Percentiles rank a stretch among this genome's conserved stretches.
Evolutionary conservation across 2,888 invertebrate species (phyloP).

Genomic region (Catocala nupta): DNA sequence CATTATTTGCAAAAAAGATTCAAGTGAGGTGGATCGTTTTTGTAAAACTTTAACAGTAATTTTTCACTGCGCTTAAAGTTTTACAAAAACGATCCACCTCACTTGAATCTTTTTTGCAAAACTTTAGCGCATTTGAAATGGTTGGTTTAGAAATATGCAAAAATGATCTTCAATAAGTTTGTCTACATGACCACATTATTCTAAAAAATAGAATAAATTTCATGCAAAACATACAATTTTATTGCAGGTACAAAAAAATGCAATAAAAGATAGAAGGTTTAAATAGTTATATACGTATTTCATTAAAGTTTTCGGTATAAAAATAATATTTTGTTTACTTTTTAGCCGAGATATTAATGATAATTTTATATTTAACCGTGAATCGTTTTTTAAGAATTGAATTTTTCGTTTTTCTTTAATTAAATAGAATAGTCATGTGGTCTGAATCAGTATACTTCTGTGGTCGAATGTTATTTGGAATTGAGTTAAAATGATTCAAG

Average conservation of each 20-base stretch:
- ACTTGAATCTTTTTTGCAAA: constrained; percentile 23
- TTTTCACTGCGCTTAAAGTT: constrained; percentile 22
- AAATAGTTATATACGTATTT: no score
- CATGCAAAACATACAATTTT: constrained; percentile 8
- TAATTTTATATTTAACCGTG: constrained; percentile 14
- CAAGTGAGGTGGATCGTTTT: constrained; percentile 24
- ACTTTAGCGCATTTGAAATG: constrained; percentile 18
- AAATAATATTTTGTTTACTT: constrained; percentile 19
- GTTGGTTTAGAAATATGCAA: constrained; percentile 24
- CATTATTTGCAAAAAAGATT: constrained; percentile 23
- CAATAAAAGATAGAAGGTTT: constrained; percentile 5
- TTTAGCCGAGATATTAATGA: constrained; percentile 6
- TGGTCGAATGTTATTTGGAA: constrained; percentile 22
- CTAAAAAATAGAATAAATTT: constrained; percentile 13
- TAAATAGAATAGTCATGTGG: constrained; percentile 12
- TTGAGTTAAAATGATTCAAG: constrained; percentile 10
- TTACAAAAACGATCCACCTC: constrained; percentile 16
- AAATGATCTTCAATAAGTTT: constrained; percentile 16
- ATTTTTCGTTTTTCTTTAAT: no score
- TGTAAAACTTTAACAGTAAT: constrained; percentile 15
- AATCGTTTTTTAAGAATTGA: no score
- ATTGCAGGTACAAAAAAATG: constrained; percentile 16
- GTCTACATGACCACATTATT: constrained; percentile 13
- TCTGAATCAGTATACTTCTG: constrained; percentile 11
- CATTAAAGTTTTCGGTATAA: not conserved